A percentile compares a stretch with the other conserved stretches of the same genome.
Conservation (phyloP, 1,140 invertebrate species). For the Sminthurides bifidus region DNA sequence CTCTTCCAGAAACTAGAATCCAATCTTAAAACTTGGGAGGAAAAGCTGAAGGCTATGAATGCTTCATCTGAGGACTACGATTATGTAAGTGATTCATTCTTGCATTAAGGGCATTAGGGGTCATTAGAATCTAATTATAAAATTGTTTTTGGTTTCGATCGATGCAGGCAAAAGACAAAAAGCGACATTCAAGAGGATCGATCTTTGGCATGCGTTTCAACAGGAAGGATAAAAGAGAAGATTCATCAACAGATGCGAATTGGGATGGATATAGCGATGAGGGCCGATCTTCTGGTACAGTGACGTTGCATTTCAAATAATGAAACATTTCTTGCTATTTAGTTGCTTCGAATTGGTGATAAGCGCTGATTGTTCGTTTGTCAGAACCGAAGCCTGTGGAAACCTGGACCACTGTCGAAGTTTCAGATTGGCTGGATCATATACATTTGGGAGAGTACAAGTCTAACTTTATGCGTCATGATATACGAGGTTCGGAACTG, state of each 20-base stretch:
- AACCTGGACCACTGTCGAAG: slow-evolving; percentile 46
- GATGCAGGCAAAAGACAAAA: slow-evolving; percentile 28
- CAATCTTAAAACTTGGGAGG: slow-evolving; percentile 81
- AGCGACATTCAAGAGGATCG: slow-evolving; percentile 32
- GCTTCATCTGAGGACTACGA: slow-evolving; percentile 1
- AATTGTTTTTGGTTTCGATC: no score
- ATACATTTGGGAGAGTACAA: slow-evolving; percentile 75
- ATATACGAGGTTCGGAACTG: slow-evolving; percentile 81
- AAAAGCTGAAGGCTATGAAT: slow-evolving; percentile 58
- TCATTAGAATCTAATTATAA: no score
- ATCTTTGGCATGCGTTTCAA: slow-evolving; percentile 31
- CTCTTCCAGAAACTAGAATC: slow-evolving; percentile 61
- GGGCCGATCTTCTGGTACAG: slow-evolving; percentile 18
- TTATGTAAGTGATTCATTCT: slow-evolving; percentile 3
- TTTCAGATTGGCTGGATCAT: slow-evolving; percentile 68
- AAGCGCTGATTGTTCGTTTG: neutral
- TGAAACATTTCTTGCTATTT: no score
- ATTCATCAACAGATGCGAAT: slow-evolving; percentile 8
- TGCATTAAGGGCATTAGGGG: slow-evolving; percentile 11
- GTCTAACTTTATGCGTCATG: slow-evolving; percentile 67
- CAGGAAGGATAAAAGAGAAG: slow-evolving; percentile 22
- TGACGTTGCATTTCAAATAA: no score
- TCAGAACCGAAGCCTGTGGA: slow-evolving; percentile 31
- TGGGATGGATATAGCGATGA: slow-evolving; percentile 28
- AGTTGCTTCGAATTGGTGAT: neutral